Evolutionary conservation across 2,888 invertebrate genomes (phyloP).

Genomic region (Lepidocyrtoides sp.): DNA sequence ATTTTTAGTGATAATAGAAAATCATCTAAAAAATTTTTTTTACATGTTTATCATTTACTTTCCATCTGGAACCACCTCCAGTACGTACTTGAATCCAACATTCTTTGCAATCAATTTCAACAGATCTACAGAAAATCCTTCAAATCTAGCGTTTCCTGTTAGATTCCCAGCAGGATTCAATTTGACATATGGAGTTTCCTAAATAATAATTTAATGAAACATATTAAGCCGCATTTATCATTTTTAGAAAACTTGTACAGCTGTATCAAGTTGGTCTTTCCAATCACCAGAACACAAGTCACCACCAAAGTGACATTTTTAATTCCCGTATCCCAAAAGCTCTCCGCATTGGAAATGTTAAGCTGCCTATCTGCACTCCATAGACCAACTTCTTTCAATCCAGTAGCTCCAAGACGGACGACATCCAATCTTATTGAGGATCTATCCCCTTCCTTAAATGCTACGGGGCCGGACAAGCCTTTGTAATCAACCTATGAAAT

Average conservation of each 20-base stretch:
- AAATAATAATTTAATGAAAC: no score
- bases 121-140: conserved; percentile 97
- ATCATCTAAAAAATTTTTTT: no score
- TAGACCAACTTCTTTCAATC: conserved; percentile 93
- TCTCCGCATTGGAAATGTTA: conserved; percentile 94
- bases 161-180: conserved; percentile 94
- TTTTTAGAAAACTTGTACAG: no score
- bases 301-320: conserved; percentile 96
- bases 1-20: no score
- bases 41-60: no score
- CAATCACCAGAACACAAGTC: conserved; percentile 92
- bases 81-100: conserved; percentile 95
- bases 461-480: conserved; percentile 95
- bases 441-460: conserved; percentile 94
- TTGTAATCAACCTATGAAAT: conserved; percentile 91
- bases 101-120: conserved; percentile 93
- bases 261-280: no score
- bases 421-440: conserved; percentile 95
- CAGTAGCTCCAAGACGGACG: conserved; percentile 93
- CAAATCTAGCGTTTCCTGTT: conserved; percentile 95
- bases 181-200: conserved; percentile 98
- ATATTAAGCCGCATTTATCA: no score
- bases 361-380: conserved; percentile 93
- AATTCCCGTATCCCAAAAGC: conserved; percentile 93
- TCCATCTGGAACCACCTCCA: conserved; percentile 94